Evolutionary conservation across 2,797 vertebrate species (phyloP).

Genomic region (Kryptolebias ocellatus): DNA sequence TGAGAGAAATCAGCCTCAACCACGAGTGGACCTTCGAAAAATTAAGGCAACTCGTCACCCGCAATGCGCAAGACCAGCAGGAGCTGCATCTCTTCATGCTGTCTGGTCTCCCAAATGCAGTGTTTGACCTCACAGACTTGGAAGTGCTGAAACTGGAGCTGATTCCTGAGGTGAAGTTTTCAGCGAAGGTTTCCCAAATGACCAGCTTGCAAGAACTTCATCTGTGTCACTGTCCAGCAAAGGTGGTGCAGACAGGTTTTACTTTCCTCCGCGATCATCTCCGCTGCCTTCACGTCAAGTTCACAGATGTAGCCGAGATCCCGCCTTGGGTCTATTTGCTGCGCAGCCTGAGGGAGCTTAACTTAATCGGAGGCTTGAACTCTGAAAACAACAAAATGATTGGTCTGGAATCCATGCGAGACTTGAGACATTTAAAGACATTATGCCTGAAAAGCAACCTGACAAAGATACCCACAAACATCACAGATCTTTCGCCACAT

Average conservation of each 20-base stretch:
- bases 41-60: conserved; percentile 89
- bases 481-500: conserved; percentile 94
- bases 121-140: conserved; percentile 94
- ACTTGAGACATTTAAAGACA: conserved; percentile 91
- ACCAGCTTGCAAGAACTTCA: conserved; percentile 94
- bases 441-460: conserved; percentile 96
- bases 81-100: conserved; percentile 96
- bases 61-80: conserved; percentile 92
- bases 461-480: conserved; percentile 95
- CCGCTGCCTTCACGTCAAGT: conserved; percentile 95
- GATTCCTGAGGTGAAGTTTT: conserved; percentile 94
- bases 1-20: conserved; percentile 95
- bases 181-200: conserved; percentile 97
- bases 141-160: conserved; percentile 95
- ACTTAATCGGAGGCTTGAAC: conserved; percentile 93
- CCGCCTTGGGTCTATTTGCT: conserved; percentile 96
- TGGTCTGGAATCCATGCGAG: conserved; percentile 93
- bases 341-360: conserved; percentile 92
- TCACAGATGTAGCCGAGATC: conserved; percentile 96
- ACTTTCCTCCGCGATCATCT: conserved; percentile 95
- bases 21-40: conserved; percentile 98
- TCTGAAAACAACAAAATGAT: conserved; percentile 99
- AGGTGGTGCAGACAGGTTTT: conserved; percentile 95
- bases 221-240: conserved; percentile 94
- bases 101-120: conserved; percentile 93